Percentiles rank a stretch among this genome's conserved stretches.
These are phyloP conservation scores for Artemia sp. DNA, from an alignment of 2,888 invertebrate species.

Conservation along the genomic window DNA sequence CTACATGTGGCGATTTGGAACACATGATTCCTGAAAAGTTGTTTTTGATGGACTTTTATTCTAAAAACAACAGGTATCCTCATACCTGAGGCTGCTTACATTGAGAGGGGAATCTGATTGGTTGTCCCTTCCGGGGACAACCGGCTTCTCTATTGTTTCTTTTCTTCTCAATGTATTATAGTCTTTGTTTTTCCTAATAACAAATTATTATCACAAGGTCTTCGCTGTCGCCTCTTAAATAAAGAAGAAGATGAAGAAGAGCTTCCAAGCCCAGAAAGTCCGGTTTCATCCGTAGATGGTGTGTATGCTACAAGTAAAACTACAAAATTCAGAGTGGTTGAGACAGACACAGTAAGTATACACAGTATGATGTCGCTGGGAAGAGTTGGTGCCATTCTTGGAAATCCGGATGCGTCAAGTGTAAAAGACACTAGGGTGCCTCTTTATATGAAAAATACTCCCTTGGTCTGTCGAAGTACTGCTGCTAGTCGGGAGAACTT, in stretches of 20 bases:
- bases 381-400: slow-evolving; percentile 58
- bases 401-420: slow-evolving; percentile 29
- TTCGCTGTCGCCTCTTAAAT: not conserved
- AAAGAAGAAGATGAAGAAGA: slow-evolving; percentile 14
- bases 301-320: slow-evolving; percentile 43
- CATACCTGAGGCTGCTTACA: too few relatives aligned
- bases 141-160: too few relatives aligned
- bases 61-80: too few relatives aligned
- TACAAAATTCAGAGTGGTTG: slow-evolving; percentile 47
- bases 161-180: too few relatives aligned
- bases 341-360: slow-evolving; percentile 68
- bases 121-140: too few relatives aligned
- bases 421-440: not conserved
- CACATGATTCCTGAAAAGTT: too few relatives aligned
- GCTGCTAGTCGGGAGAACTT: slow-evolving; percentile 17
- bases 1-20: too few relatives aligned
- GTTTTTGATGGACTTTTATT: too few relatives aligned
- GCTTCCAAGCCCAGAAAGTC: slow-evolving; percentile 44
- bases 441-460: slow-evolving; percentile 15
- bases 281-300: slow-evolving; percentile 59
- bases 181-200: too few relatives aligned
- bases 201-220: not conserved
- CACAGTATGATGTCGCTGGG: slow-evolving; percentile 77
- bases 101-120: too few relatives aligned
- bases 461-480: slow-evolving; percentile 21